A percentile compares a stretch with the other conserved stretches of the same genome.
phyloP scores from a whole-genome alignment of 2,797 vertebrate species.

The Sebastes itinus region DNA sequence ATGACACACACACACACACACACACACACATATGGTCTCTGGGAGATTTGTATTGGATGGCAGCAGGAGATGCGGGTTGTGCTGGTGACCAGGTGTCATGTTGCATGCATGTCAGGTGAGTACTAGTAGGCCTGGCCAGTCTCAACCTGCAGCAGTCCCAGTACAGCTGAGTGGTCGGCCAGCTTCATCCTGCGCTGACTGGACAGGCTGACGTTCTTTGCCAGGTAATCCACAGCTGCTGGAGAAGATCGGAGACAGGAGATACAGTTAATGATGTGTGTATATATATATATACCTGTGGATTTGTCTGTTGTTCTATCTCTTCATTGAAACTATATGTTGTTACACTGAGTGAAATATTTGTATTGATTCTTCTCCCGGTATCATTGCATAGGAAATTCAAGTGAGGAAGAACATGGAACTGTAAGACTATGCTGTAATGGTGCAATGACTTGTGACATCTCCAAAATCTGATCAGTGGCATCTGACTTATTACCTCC shows the following conservation, averaged over 20 bases:
- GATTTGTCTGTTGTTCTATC: neutral
- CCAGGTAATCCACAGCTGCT: slow-evolving; percentile 94
- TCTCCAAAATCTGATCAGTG: neutral
- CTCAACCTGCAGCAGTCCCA: slow-evolving; percentile 96
- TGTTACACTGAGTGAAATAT: neutral
- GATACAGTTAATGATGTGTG: neutral
- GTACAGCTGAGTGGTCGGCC: slow-evolving; percentile 92
- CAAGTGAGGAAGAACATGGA: neutral
- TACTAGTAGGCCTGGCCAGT: slow-evolving; percentile 94
- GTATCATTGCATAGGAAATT: neutral
- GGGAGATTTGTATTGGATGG: slow-evolving; percentile 13
- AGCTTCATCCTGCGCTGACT: slow-evolving; percentile 97
- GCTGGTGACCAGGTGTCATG: slow-evolving; percentile 65
- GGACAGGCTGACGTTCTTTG: slow-evolving; percentile 95
- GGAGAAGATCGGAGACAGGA: slow-evolving; percentile 9
- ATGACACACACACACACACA: slow-evolving; percentile 4
- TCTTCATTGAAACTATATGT: neutral
- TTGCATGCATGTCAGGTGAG: slow-evolving; percentile 2
- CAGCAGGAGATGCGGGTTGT: slow-evolving; percentile 49
- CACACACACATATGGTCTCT: slow-evolving; percentile 9
- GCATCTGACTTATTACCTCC: neutral
- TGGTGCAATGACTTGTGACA: neutral
- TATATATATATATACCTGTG: neutral
- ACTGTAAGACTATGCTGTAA: neutral
- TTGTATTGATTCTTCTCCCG: neutral